These are phyloP conservation scores for Platichthys stellatus DNA, from an alignment of 2,113 vertebrate species.

Conservation along the genomic window DNA sequence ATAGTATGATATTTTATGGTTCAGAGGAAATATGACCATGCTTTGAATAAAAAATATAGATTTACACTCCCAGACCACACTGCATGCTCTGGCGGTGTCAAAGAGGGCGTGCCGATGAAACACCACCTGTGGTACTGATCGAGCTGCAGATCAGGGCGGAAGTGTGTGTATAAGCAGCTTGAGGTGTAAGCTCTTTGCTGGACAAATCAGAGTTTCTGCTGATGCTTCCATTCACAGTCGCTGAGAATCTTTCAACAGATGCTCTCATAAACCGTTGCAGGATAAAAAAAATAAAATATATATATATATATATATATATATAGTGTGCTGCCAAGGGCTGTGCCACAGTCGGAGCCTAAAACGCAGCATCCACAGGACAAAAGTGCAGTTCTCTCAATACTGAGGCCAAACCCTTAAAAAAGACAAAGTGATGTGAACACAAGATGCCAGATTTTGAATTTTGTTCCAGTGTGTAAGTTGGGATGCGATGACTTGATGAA, in stretches of 20 bases:
- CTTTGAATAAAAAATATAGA: slow-evolving; percentile 6
- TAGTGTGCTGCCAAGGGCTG: slow-evolving; percentile 24
- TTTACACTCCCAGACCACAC: slow-evolving; percentile 2
- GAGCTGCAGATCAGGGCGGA: not conserved
- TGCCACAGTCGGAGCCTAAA: slow-evolving; percentile 3
- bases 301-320: too few relatives aligned
- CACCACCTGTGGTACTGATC: not conserved
- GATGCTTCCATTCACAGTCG: slow-evolving; percentile 42
- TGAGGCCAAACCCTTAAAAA: slow-evolving; percentile 17
- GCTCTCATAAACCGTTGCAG: slow-evolving; percentile 34
- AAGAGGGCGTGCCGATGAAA: not conserved
- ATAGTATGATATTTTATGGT: not conserved
- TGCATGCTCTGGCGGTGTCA: not conserved
- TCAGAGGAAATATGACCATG: not conserved
- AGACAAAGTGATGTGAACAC: not conserved
- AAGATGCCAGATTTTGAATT: slow-evolving; percentile 2
- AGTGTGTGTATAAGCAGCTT: not conserved
- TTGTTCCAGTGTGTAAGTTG: not conserved
- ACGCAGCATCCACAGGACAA: slow-evolving; percentile 7
- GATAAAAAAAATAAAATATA: not conserved
- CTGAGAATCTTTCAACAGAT: slow-evolving; percentile 36
- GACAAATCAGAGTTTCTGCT: slow-evolving; percentile 37
- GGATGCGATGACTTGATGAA: not conserved
- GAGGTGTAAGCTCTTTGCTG: slow-evolving; percentile 21
- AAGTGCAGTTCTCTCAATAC: slow-evolving; percentile 15